Conservation (phyloP, 2,113 vertebrate species). For the Melanocharis versteri region DNA sequence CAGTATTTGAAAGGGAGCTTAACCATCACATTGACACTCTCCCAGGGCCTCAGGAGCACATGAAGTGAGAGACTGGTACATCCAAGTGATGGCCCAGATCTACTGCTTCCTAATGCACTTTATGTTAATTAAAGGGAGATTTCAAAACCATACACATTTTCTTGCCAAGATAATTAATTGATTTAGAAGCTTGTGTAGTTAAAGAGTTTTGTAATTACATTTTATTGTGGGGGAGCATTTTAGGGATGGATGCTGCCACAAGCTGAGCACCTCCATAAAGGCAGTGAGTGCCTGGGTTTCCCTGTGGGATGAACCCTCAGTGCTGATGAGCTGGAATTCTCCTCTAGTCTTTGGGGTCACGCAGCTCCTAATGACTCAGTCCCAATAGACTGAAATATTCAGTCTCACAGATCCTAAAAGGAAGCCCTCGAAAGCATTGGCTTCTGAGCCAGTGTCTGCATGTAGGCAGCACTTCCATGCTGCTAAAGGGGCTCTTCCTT, state of each 20-base stretch:
- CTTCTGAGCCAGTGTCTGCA: background rate
- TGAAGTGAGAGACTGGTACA: background rate
- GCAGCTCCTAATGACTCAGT: background rate
- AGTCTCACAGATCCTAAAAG: background rate
- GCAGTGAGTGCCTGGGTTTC: background rate
- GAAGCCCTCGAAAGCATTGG: background rate
- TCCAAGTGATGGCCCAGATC: slow-evolving; percentile 4
- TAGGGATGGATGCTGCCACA: background rate
- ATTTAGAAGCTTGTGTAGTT: slow-evolving; percentile 20
- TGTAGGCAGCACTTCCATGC: background rate
- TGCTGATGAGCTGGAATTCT: background rate
- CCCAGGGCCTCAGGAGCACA: background rate
- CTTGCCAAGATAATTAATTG: slow-evolving; percentile 6
- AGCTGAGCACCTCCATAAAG: background rate
- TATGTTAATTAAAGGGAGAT: slow-evolving; percentile 46
- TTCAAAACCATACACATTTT: slow-evolving; percentile 19
- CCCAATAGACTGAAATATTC: background rate
- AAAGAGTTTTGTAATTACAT: slow-evolving; percentile 34
- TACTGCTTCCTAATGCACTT: background rate
- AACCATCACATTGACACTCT: background rate
- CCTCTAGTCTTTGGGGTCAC: background rate
- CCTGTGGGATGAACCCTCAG: background rate
- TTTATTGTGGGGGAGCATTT: background rate
- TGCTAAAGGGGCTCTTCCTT: background rate
- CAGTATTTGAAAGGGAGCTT: background rate